A percentile compares a stretch with the other conserved stretches of the same genome.
Evolutionary conservation across 35 echinoderm and acorn worm species (phyloP).

Genomic region (Hemicentrotus pulcherrimus): DNA sequence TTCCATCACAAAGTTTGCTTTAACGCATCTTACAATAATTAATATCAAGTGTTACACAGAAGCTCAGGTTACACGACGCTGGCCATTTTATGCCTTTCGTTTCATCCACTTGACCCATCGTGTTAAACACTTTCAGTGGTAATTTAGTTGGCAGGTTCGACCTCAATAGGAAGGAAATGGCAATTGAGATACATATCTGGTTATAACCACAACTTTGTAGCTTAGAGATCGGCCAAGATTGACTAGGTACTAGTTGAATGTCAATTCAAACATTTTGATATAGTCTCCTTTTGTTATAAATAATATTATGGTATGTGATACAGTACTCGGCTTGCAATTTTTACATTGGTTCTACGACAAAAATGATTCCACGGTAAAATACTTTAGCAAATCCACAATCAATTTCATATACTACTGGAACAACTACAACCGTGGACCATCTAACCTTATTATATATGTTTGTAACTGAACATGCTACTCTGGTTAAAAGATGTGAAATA

Average conservation of each 20-base stretch:
- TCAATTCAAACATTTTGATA: neutral
- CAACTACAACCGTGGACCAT: too few species aligned
- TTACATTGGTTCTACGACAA: too few species aligned
- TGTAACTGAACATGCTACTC: too few species aligned
- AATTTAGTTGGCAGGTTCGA: constrained; percentile 34
- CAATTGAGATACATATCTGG: constrained; percentile 34
- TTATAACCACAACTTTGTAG: neutral
- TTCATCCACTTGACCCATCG: constrained; percentile 7
- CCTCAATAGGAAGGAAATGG: constrained; percentile 27
- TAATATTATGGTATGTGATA: neutral
- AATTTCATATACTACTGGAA: too few species aligned
- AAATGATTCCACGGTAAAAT: too few species aligned
- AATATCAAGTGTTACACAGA: constrained; percentile 7
- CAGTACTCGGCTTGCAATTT: too few species aligned
- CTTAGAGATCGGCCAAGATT: neutral
- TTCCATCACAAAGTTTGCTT: neutral
- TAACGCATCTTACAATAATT: constrained; percentile 14
- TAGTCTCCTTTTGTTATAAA: neutral
- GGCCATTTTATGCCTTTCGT: neutral
- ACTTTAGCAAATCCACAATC: too few species aligned
- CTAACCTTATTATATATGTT: too few species aligned
- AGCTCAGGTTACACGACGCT: neutral
- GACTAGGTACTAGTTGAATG: neutral
- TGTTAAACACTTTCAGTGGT: constrained; percentile 25
- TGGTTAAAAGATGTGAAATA: too few species aligned